These are phyloP conservation scores for Psittacula echo DNA, from an alignment of 2,797 vertebrate genomes.

Conservation along the genomic window DNA sequence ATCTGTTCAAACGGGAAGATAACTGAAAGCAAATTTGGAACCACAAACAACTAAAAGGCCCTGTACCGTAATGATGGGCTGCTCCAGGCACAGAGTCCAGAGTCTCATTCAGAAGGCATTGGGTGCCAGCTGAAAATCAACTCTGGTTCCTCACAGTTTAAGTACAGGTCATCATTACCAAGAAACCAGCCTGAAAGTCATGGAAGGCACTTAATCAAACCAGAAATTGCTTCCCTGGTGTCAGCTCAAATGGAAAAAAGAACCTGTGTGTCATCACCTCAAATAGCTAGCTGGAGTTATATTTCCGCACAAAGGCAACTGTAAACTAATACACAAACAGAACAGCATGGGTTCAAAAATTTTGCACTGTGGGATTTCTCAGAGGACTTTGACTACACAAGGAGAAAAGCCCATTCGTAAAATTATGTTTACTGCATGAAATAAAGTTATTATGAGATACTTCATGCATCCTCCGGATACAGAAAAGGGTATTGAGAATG, in stretches of 20 bases:
- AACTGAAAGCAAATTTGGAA: conserved; percentile 23
- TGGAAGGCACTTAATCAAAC: conserved; percentile 59
- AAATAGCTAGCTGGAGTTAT: conserved; percentile 24
- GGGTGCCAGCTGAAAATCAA: conserved; percentile 58
- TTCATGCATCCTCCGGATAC: neutral
- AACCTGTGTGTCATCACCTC: conserved; percentile 36
- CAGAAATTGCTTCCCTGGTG: conserved; percentile 67
- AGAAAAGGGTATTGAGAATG: neutral
- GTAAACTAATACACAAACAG: conserved; percentile 24
- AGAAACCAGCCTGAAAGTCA: conserved; percentile 47
- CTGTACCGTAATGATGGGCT: neutral
- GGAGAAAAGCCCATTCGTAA: conserved; percentile 16
- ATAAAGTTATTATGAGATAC: neutral
- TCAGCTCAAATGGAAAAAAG: conserved; percentile 57
- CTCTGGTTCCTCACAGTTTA: conserved; percentile 65
- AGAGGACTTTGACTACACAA: neutral
- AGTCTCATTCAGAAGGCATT: conserved; percentile 55
- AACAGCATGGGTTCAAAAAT: conserved; percentile 46
- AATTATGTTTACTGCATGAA: conserved; percentile 40
- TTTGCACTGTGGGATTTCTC: conserved; percentile 45
- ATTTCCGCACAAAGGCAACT: conserved; percentile 10
- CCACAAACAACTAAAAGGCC: neutral
- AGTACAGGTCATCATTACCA: conserved; percentile 55
- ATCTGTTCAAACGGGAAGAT: neutral
- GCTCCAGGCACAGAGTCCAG: neutral